phyloP scores from a whole-genome alignment of 2,113 vertebrate genomes.

The Peucedramus taeniatus region DNA sequence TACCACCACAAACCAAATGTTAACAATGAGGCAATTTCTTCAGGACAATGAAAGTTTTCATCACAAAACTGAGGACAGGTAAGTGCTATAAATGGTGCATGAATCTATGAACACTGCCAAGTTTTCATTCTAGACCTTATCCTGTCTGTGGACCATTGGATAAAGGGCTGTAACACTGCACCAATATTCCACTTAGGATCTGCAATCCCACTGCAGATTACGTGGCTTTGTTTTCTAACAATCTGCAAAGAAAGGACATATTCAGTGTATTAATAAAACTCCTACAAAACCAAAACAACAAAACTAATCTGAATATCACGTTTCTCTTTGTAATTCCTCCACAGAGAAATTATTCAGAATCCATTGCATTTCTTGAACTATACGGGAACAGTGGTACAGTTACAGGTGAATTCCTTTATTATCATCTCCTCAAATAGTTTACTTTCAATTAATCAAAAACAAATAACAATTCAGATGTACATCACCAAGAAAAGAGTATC shows the following conservation, averaged over 20 bases:
- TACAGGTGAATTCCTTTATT: background rate
- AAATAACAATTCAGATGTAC: background rate
- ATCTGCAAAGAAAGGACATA: background rate
- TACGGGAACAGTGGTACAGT: background rate
- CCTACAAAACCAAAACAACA: background rate
- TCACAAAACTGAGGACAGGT: background rate
- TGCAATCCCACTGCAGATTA: background rate
- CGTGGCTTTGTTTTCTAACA: background rate
- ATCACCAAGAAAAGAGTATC: background rate
- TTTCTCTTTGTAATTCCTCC: background rate
- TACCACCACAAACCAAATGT: background rate
- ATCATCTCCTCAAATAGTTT: background rate
- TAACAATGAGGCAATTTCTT: background rate
- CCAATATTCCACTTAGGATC: background rate
- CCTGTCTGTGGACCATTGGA: background rate
- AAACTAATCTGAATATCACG: background rate
- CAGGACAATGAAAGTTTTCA: background rate
- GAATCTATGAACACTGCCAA: background rate
- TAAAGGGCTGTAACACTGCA: background rate
- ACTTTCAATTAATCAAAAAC: background rate
- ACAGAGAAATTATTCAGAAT: background rate
- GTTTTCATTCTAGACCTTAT: background rate
- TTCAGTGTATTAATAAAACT: background rate
- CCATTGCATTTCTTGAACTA: background rate
- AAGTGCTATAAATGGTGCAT: background rate